Base-by-base conservation (phyloP, 2,888 invertebrate genomes). In the Zhengitettix transpicula region DNA sequence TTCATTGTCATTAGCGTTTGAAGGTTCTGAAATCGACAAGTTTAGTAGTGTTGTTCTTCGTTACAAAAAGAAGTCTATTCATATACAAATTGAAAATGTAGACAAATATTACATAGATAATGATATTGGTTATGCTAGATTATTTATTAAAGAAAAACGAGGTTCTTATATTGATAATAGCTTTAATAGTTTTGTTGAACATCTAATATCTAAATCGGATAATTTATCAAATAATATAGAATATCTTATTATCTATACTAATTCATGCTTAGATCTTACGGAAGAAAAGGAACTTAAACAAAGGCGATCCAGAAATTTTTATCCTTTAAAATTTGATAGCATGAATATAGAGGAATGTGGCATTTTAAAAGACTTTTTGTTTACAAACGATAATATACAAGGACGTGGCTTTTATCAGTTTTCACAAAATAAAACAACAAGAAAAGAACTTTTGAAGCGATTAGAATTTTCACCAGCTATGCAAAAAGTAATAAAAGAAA, bases 201-300 rank as follows among this genome's bases (percentile, higher is more conserved):
- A 67, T 59, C 16, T 64, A 58, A 63, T 66, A 10, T 42, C 40
- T 58, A n/a, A n/a, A n/a, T n/a, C n/a, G n/a, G 61, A 64, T 62
- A 60, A 53, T 62, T 64, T 28, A 60, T 62, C 44, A 64, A 64
- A 63, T 40, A 56, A 56, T 62, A 58, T 66, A 62, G 60, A 67
- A 63, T 64, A 66, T 61, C 65, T 68, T 63, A 61, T 67, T 62
- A 44, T 68, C 17, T 68, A 65, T 64, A 66, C 66, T 51, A 68
- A 68, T 64, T 63, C 64, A 63, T 53, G 64, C 40, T 64, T 68
- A 11, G 65, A 66, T 59, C 61, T 67, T 60, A 64, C 66, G 60
- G 56, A 65, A 65, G 62, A 66, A 56, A 64, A 63, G 44, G 56
- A 54, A 61, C 51, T 65, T 67, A 55, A 66, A 60, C 16, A 63